Conservation (phyloP, 2,113 vertebrate genomes). For the Grammomys dolichurus region DNA sequence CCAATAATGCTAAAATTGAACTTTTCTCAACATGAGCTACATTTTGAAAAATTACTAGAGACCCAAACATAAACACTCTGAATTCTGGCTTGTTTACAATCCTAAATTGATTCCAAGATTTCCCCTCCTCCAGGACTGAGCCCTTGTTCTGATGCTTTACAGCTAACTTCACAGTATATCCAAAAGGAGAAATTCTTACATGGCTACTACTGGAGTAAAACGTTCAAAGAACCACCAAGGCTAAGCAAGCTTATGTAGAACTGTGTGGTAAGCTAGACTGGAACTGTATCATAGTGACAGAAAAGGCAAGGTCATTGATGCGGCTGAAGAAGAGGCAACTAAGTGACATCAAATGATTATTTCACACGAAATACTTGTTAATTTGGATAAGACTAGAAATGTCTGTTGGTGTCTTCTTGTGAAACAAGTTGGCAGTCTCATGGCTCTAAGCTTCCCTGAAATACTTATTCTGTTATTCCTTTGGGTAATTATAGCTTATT, state of each 20-base stretch:
- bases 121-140: background rate
- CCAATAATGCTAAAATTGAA: conserved; percentile 56
- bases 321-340: background rate
- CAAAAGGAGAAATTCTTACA: conserved; percentile 40
- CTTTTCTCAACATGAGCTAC: conserved; percentile 46
- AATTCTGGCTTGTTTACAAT: conserved; percentile 51
- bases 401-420: conserved; percentile 65
- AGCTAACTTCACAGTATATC: conserved; percentile 31
- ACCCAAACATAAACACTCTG: conserved; percentile 48
- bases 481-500: conserved; percentile 80
- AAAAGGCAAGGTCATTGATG: conserved; percentile 31
- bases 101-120: conserved; percentile 47
- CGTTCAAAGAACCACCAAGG: conserved; percentile 36
- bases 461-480: conserved; percentile 77
- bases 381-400: conserved; percentile 55
- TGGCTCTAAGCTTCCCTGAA: conserved; percentile 69
- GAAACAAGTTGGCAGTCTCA: conserved; percentile 70
- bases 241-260: conserved; percentile 55
- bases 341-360: conserved; percentile 51
- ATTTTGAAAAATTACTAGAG: conserved; percentile 30
- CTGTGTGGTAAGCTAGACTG: conserved; percentile 41
- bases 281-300: conserved; percentile 33
- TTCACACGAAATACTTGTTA: conserved; percentile 48
- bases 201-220: conserved; percentile 14
- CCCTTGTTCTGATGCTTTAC: conserved; percentile 32